These are phyloP conservation scores for Tyto alba DNA, from an alignment of 2,113 vertebrate genomes.

Conservation along the genomic window DNA sequence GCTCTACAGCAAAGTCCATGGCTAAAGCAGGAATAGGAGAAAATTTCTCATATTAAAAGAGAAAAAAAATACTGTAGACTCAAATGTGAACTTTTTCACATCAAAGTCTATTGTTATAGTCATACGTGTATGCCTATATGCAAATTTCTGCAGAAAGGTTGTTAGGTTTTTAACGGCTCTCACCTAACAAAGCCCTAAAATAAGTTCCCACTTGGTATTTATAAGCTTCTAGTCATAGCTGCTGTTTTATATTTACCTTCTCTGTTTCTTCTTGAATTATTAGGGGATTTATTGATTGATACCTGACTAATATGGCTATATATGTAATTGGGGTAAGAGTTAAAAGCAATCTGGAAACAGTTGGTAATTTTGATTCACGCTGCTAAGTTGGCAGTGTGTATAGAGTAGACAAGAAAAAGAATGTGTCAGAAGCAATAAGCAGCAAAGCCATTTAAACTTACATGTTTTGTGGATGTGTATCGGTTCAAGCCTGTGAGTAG, in stretches of 20 bases:
- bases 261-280: neutral
- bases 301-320: neutral
- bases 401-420: neutral
- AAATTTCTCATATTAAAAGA: neutral
- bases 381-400: neutral
- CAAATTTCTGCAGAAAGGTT: neutral
- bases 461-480: neutral
- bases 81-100: neutral
- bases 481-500: neutral
- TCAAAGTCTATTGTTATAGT: neutral
- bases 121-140: no score
- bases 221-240: neutral
- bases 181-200: neutral
- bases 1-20: neutral
- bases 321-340: neutral
- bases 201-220: neutral
- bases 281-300: neutral
- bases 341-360: neutral
- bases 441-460: neutral
- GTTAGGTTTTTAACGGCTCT: neutral
- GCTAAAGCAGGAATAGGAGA: neutral
- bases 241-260: neutral
- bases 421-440: neutral
- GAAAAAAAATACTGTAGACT: neutral
- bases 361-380: neutral